Percentiles rank a stretch among this genome's conserved stretches.
These are phyloP conservation scores for Macroramphosus scolopax DNA, from an alignment of 2,797 vertebrate genomes.

Conservation along the genomic window DNA sequence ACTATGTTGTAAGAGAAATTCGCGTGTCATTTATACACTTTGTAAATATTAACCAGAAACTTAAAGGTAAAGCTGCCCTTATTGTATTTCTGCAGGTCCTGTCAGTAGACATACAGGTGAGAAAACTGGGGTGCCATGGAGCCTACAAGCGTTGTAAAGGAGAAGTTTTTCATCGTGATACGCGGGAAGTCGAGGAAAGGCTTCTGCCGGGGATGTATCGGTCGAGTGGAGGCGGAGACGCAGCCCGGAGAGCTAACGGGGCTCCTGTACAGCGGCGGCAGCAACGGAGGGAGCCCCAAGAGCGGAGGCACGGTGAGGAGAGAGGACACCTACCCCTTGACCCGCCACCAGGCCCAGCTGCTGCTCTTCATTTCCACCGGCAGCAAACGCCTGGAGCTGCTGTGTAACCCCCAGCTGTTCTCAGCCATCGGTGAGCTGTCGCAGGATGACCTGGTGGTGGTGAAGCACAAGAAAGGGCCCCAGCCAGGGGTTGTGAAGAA, in stretches of 20 bases:
- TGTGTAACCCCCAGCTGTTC: slow-evolving; percentile 79
- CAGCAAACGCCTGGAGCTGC: slow-evolving; percentile 70
- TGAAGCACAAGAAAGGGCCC: slow-evolving; percentile 69
- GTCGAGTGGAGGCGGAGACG: slow-evolving; percentile 61
- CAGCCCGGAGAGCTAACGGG: slow-evolving; percentile 62
- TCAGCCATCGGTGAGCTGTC: slow-evolving; percentile 73
- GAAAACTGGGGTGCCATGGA: slow-evolving; percentile 55
- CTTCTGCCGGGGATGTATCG: slow-evolving; percentile 70
- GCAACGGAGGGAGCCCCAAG: slow-evolving; percentile 46
- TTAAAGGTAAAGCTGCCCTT: neutral
- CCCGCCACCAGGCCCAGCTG: slow-evolving; percentile 77
- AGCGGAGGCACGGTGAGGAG: slow-evolving; percentile 60
- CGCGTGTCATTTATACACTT: too few species aligned
- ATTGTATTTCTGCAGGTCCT: slow-evolving; percentile 12
- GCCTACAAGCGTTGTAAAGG: slow-evolving; percentile 36
- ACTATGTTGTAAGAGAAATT: too few species aligned
- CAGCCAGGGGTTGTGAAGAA: slow-evolving; percentile 74
- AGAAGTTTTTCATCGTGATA: slow-evolving; percentile 74
- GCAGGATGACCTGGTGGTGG: slow-evolving; percentile 76
- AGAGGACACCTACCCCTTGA: slow-evolving; percentile 71
- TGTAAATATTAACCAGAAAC: too few species aligned
- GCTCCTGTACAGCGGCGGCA: slow-evolving; percentile 52
- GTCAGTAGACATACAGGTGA: neutral
- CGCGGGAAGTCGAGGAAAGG: slow-evolving; percentile 70
- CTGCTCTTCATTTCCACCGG: slow-evolving; percentile 70